Evolutionary conservation across 2,113 vertebrate genomes (phyloP).

Genomic region (Morone chrysops): DNA sequence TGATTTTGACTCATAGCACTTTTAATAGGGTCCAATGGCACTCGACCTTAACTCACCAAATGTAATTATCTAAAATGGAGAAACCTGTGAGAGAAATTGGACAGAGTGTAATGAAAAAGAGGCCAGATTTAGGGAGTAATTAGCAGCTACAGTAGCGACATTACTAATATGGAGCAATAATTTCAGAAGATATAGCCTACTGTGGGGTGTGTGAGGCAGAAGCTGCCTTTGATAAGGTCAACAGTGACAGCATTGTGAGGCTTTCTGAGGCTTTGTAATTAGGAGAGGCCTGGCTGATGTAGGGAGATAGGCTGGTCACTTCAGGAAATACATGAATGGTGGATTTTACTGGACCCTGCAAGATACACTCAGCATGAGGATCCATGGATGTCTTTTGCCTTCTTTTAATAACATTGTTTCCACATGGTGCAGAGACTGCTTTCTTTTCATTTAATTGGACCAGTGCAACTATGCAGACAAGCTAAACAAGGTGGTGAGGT

Average conservation of each 20-base stretch:
- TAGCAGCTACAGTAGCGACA: conserved; percentile 28
- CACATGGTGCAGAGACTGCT: too few species aligned
- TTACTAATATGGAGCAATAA: conserved; percentile 41
- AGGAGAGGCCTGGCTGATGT: conserved; percentile 23
- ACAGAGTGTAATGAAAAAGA: conserved; percentile 37
- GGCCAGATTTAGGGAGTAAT: conserved; percentile 52
- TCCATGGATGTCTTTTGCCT: background rate
- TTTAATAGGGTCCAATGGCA: conserved; percentile 31
- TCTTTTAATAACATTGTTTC: too few species aligned
- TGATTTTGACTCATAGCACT: conserved; percentile 35
- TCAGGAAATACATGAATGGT: background rate
- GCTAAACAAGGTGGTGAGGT: too few species aligned
- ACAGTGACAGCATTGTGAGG: conserved; percentile 42
- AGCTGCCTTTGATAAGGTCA: conserved; percentile 59
- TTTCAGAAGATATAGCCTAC: conserved; percentile 24
- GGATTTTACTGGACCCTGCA: conserved; percentile 14
- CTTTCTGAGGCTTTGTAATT: conserved; percentile 39
- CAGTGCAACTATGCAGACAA: too few species aligned
- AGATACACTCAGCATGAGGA: background rate
- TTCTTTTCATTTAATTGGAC: too few species aligned
- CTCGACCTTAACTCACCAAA: conserved; percentile 22
- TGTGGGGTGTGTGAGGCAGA: conserved; percentile 33
- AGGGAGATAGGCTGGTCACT: background rate
- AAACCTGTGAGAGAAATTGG: conserved; percentile 31
- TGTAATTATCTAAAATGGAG: conserved; percentile 50